Evolutionary conservation across 1,140 invertebrate species (phyloP), one percentile per base, ranked within the genome.

Genomic region (Ooceraea biroi): DNA sequence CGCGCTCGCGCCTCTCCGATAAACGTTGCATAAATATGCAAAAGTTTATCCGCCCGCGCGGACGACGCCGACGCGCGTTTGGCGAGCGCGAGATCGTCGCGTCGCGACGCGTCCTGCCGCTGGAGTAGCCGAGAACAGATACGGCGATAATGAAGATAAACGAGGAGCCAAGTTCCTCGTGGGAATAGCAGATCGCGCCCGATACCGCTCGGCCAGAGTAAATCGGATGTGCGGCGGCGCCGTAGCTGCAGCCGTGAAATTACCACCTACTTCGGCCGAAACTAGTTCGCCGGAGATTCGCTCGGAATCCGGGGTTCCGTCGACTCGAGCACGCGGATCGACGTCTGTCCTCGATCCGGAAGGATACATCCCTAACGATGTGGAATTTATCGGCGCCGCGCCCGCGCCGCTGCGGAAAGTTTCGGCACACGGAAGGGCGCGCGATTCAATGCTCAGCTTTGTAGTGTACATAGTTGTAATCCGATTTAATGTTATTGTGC

Each of bases 141-240:
- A 88, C 78, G 88, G 36, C 88, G 86, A 89, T 89, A 89, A 89
- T 89, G 88, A 88, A 89, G 88, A 89, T 88, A 86, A 89, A 89
- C 80, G 86, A 88, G 87, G 85, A 88, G 74, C 73, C 78, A 89
- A 88, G 74, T 83, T 89, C 74, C 86, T 83, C 86, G 78, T 83
- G 88, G 86, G 86, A 88, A 84, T 88, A 78, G 82, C 73, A 83
- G 88, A 89, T 89, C 86, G 78, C 55, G 57, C 50, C 60, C 65
- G 86, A 88, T 88, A 85, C 25, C 57, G 65, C 55, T 60, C 30
- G 58, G 8, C 44, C 68, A 48, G 58, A 27, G 50, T 65, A 66
- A 36, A 36, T 55, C 73, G 63, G 68, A 84, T 84, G 65, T 61
- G 52, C 14, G 85, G 44, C 66, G 61, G 25, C 27, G 60, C 8